Evolutionary conservation across 1,140 invertebrate genomes (phyloP).

Genomic region (Brachionus rotundiformis): DNA sequence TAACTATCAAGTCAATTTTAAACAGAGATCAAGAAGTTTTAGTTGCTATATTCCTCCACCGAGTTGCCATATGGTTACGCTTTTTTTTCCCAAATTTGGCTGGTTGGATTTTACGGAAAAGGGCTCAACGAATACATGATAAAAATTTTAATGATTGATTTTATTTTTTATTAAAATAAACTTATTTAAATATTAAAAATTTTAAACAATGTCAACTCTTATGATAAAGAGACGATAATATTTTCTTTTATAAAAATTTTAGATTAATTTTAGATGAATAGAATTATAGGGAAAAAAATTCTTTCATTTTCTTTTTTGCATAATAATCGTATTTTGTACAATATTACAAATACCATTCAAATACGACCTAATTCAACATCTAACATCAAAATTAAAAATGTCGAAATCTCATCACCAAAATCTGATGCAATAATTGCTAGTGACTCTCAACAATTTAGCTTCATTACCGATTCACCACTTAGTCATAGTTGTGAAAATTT

Average conservation of each 20-base stretch:
- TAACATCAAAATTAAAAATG: background rate
- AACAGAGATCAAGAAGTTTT: conserved; percentile 44
- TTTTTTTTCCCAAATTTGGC: conserved; percentile 32
- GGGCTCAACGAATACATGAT: conserved; percentile 10
- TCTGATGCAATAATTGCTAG: background rate
- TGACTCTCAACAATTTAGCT: conserved; percentile 4
- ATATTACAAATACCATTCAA: background rate
- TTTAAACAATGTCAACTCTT: conserved; percentile 23
- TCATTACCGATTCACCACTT: conserved; percentile 22
- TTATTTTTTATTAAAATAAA: background rate
- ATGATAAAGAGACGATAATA: conserved; percentile 18
- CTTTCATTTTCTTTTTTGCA: background rate
- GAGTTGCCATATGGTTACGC: conserved; percentile 38
- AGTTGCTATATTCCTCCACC: background rate
- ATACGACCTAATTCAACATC: conserved; percentile 4
- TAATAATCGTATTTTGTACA: background rate
- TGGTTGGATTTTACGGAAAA: conserved; percentile 24
- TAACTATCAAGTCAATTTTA: conserved; percentile 26
- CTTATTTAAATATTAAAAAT: background rate
- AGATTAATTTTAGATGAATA: background rate
- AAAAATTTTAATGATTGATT: conserved; percentile 45
- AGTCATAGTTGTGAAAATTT: conserved; percentile 22
- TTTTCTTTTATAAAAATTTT: background rate
- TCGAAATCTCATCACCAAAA: background rate
- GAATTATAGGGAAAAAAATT: background rate